Base-by-base conservation (phyloP, 2,113 vertebrate genomes). In the Leptobrachium leishanense region DNA sequence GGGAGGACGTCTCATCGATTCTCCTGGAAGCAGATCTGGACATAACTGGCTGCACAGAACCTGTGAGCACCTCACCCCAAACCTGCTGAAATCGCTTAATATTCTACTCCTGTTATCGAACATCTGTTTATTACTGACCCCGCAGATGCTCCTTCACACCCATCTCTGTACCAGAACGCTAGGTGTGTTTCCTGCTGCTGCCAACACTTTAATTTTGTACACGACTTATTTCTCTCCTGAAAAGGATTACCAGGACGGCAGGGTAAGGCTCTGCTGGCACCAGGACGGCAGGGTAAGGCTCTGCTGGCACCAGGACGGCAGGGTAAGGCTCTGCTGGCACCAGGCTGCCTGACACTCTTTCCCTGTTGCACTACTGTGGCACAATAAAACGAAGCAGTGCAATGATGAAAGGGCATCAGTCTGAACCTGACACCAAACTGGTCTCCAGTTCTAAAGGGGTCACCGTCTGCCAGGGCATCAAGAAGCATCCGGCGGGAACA, bases 321-420 rank as follows among this genome's bases (percentile, higher is more conserved):
- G 20, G 20, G 20, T 31, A 31, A 31, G 20, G 20, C 20, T 31
- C 20, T 31, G 20, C 20, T 63, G 20, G 20, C 80, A 82, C 85
- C 83, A 83, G 89, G 83, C 87, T 90, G 93, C 90, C 88, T 92
- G 93, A 89, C 86, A 94, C 95, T 96, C 95, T 96, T 95, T 96
- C 95, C 92, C 92, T 96, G 94, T 96, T 96, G 95, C 95, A 95
- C 95, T 96, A 95, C 95, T 96, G 95, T 95, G 89, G 89, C 86
- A 88, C 89, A 87, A 88, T 84, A 83, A 91, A 90, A 5, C 4
- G 89, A 84, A 96, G 95, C 95, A 96, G 95, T 96, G 95, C 95
- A 96, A 96, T 95, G 95, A 95, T 94, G 95, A 96, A 96, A 96
- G 95, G 94, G 95, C 95, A 92, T 95, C 93, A 88, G 92, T 94